Conservation (phyloP, 1,140 invertebrate genomes). For the Hycleus cichorii region DNA sequence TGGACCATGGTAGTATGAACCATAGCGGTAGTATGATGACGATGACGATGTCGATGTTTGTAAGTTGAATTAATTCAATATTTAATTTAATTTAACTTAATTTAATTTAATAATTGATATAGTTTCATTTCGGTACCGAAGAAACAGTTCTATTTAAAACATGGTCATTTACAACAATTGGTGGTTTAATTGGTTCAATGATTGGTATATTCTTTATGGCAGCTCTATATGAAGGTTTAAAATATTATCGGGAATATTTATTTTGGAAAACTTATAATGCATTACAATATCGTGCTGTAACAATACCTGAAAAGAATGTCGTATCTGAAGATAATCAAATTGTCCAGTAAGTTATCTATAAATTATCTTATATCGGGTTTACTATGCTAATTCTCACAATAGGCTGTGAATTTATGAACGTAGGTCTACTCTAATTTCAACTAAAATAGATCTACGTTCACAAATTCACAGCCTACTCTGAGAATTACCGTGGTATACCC, state of each 20-base stretch:
- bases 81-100: no score
- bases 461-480: no score
- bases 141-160: slow-evolving; percentile 71
- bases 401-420: no score
- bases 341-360: slow-evolving; percentile 56
- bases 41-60: no score
- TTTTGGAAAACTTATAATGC: slow-evolving; percentile 76
- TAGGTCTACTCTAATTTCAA: no score
- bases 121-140: slow-evolving; percentile 71
- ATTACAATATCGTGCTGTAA: slow-evolving; percentile 60
- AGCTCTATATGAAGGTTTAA: slow-evolving; percentile 83
- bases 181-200: slow-evolving; percentile 73
- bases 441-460: no score
- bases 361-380: slow-evolving; percentile 14
- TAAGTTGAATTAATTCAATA: no score
- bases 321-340: slow-evolving; percentile 59
- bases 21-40: no score
- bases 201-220: slow-evolving; percentile 80
- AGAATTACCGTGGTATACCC: no score
- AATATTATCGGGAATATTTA: slow-evolving; percentile 79
- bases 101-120: slow-evolving; percentile 12
- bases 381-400: no score
- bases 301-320: slow-evolving; percentile 61
- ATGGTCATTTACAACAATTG: slow-evolving; percentile 66
- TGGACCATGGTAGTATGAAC: no score